phyloP scores from a whole-genome alignment of 2,888 invertebrate species.

The Blomia tropicalis region DNA sequence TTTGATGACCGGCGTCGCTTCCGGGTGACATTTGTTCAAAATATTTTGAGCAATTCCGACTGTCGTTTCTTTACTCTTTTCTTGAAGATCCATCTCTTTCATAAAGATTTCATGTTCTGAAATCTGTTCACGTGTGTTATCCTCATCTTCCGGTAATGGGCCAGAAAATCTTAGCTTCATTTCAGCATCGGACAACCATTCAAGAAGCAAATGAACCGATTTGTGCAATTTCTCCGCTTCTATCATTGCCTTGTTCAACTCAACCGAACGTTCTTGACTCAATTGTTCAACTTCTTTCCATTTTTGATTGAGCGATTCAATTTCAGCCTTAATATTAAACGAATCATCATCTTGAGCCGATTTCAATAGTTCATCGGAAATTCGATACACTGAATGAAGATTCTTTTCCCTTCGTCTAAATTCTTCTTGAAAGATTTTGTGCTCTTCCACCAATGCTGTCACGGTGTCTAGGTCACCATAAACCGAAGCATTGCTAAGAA shows the following conservation, averaged over 20 bases:
- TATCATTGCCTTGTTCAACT: conserved; percentile 64
- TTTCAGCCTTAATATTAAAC: conserved; percentile 51
- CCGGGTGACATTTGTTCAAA: conserved; percentile 77
- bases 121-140: conserved; percentile 62
- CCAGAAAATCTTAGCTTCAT: conserved; percentile 78
- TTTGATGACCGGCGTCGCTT: conserved; percentile 85
- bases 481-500: conserved; percentile 55
- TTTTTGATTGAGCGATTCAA: conserved; percentile 60
- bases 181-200: conserved; percentile 90
- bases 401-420: conserved; percentile 67
- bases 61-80: conserved; percentile 66
- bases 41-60: conserved; percentile 71
- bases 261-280: conserved; percentile 54
- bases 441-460: conserved; percentile 74
- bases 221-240: conserved; percentile 86
- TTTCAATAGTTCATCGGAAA: conserved; percentile 69
- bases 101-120: conserved; percentile 66
- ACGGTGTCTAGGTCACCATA: conserved; percentile 94
- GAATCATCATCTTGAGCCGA: conserved; percentile 55
- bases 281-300: conserved; percentile 69
- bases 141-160: conserved; percentile 74
- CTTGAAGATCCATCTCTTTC: conserved; percentile 62
- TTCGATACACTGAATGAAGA: conserved; percentile 75
- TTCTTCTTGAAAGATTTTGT: conserved; percentile 78
- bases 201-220: conserved; percentile 74